A percentile compares a stretch with the other conserved stretches of the same genome.
These are phyloP conservation scores for Hydrotaea cyrtoneurina DNA, from an alignment of 2,888 invertebrate genomes.

Conservation along the genomic window DNA sequence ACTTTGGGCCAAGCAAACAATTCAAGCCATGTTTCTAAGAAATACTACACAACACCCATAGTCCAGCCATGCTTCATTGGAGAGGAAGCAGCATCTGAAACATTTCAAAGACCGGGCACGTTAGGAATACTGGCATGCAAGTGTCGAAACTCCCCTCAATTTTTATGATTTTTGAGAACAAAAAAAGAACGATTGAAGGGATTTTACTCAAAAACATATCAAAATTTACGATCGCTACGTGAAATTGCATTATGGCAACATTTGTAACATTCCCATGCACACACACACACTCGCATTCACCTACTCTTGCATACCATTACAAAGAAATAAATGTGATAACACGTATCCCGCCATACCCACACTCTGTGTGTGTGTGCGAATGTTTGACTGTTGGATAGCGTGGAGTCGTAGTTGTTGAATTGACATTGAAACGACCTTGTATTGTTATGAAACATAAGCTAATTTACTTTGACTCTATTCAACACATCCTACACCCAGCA, in stretches of 20 bases:
- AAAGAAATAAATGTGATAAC: conserved; percentile 37
- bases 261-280: conserved; percentile 28
- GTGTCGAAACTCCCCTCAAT: conserved; percentile 17
- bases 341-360: conserved; percentile 3
- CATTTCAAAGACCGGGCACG: not conserved
- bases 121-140: not conserved
- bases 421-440: conserved; percentile 68
- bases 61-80: too few species aligned
- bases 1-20: too few species aligned
- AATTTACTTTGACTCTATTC: conserved; percentile 52
- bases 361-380: not conserved
- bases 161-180: conserved; percentile 43
- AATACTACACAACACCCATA: too few species aligned
- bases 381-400: not conserved
- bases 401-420: conserved; percentile 3
- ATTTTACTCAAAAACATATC: conserved; percentile 45
- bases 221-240: conserved; percentile 67
- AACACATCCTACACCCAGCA: not conserved
- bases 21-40: too few species aligned
- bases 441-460: conserved; percentile 63
- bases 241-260: conserved; percentile 61
- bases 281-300: not conserved
- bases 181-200: conserved; percentile 48
- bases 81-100: too few species aligned
- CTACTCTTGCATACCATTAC: not conserved